These are phyloP conservation scores for Oryzias curvinotus DNA, from an alignment of 2,113 vertebrate genomes.

Conservation along the genomic window DNA sequence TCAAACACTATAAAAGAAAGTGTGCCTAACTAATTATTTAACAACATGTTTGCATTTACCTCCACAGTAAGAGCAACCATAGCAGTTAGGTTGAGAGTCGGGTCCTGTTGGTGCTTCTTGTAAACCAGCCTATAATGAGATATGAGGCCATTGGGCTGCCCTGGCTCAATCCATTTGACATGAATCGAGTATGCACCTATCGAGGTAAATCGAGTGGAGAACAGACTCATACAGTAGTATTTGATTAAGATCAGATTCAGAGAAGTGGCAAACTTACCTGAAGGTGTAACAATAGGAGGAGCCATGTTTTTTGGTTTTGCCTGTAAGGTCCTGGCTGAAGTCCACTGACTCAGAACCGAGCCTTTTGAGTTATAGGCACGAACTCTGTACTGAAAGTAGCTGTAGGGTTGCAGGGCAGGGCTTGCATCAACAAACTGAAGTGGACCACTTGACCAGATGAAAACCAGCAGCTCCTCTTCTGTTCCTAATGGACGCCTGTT, in stretches of 20 bases:
- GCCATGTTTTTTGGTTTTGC: conserved; percentile 79
- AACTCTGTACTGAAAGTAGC: conserved; percentile 82
- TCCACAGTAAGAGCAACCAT: conserved; percentile 81
- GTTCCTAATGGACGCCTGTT: conserved; percentile 77
- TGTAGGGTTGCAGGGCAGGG: conserved; percentile 79
- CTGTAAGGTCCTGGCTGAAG: conserved; percentile 78
- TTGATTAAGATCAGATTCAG: no score
- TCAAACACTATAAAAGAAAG: background rate
- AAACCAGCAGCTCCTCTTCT: conserved; percentile 81
- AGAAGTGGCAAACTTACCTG: conserved; percentile 54
- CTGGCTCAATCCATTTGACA: conserved; percentile 84
- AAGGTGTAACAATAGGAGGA: conserved; percentile 74
- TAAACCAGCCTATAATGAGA: conserved; percentile 82
- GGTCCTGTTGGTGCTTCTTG: conserved; percentile 77
- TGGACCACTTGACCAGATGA: conserved; percentile 83
- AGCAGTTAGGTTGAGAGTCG: conserved; percentile 66
- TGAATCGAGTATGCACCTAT: conserved; percentile 81
- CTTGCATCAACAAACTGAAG: conserved; percentile 84
- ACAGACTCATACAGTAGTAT: no score
- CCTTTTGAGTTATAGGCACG: conserved; percentile 82
- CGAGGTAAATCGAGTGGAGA: conserved; percentile 3
- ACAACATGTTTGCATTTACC: conserved; percentile 73
- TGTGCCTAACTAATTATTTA: background rate
- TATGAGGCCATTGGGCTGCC: conserved; percentile 83
- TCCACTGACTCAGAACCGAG: conserved; percentile 82